Base-by-base conservation (phyloP, 2,888 invertebrate species). In the Tubiluchus corallicola region DNA sequence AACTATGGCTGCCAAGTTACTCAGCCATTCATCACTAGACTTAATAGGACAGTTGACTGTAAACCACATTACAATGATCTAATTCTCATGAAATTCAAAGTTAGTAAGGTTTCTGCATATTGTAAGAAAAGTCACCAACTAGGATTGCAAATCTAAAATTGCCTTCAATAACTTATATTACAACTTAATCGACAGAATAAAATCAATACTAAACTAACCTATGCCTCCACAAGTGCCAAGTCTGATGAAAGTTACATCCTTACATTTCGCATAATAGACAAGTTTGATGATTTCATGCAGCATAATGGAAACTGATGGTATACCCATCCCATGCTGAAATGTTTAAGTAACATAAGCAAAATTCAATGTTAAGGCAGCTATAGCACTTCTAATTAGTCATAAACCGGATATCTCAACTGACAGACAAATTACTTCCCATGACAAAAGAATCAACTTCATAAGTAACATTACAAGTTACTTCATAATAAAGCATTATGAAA, bases 251-350 rank as follows among this genome's bases (percentile, higher is more conserved):
- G 85, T 72, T 0, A 92, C 88, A 63, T 87, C 84, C 49, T 73
- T 74, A 49, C 76, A 80, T 60, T 75, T 79, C 37, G 96, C 88
- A 63, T 88, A 84, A 65, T 82, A 81, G 79, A 98, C 82, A 55
- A 98, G 70, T 68, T 98, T 98, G 60, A 94, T 85, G 49, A 90
- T 72, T 70, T 98, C 96, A 63, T 94, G 88, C 47, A 98, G 74
- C 44, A 96, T 71, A 53, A 98, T 92, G 43, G 87, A 84, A 45
- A 94, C 77, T 0, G 96, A 96, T 3, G 96, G 90, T 44, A 85
- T 81, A 3, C 96, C 98, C 84, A 98, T 98, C 46, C 96, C 98
- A 61, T 98, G 98, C 85, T 88, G 68, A 1, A 69, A 63, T 56
- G 21, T 16, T n/a, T 16, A 3, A 13, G 9, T 16, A 48, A 21